Conservation (phyloP, 1,140 invertebrate species). For the Drosophila setifemur region DNA sequence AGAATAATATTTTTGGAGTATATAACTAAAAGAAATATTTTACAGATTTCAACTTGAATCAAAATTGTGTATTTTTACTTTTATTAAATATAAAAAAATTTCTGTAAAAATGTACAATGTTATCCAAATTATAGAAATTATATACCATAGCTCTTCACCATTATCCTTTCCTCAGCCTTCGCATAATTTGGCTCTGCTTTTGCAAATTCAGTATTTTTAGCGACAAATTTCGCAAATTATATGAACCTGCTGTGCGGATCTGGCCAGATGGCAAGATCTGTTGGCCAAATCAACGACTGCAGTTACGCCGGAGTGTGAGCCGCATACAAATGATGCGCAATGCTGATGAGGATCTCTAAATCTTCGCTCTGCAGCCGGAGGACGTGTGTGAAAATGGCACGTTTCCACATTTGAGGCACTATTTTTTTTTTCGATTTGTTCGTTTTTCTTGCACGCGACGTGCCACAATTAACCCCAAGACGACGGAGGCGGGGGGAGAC, state of each 20-base stretch:
- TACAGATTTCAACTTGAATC: too few species aligned
- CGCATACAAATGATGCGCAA: conserved; percentile 42
- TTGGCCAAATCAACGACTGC: conserved; percentile 31
- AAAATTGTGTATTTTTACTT: too few species aligned
- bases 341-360: conserved; percentile 38
- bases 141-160: neutral
- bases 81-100: too few species aligned
- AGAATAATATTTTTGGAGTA: too few species aligned
- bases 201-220: conserved; percentile 26
- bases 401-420: conserved; percentile 69
- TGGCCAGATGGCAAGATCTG: conserved; percentile 18
- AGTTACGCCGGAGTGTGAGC: conserved; percentile 17
- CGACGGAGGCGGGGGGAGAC: neutral
- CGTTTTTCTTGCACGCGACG: conserved; percentile 59
- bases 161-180: neutral
- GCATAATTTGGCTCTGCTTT: neutral
- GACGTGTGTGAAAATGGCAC: conserved; percentile 75
- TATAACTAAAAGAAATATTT: too few species aligned
- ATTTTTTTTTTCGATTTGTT: conserved; percentile 30
- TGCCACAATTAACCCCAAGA: conserved; percentile 63
- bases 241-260: conserved; percentile 38
- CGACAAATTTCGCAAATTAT: conserved; percentile 38
- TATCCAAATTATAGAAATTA: neutral
- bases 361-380: conserved; percentile 41
- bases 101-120: too few species aligned